These are phyloP conservation scores for Pseudomugil tenellus DNA, from an alignment of 2,797 vertebrate species.

Conservation along the genomic window DNA sequence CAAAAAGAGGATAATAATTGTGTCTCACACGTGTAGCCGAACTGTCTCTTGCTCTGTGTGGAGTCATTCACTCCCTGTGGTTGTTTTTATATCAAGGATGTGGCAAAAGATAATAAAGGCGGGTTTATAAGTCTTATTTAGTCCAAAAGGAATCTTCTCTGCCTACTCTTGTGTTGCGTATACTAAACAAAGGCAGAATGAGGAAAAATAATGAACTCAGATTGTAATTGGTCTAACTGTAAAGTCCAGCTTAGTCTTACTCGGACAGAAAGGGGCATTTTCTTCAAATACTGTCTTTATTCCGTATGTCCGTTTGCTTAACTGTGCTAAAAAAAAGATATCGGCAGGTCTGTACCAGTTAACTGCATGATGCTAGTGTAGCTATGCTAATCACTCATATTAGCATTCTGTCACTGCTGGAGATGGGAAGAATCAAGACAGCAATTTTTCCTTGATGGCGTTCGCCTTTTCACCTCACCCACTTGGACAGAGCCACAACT, in stretches of 20 bases:
- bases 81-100: neutral
- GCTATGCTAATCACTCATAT: constrained; percentile 42
- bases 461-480: constrained; percentile 39
- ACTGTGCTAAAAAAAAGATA: constrained; percentile 22
- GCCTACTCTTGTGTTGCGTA: neutral
- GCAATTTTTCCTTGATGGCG: constrained; percentile 10
- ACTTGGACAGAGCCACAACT: constrained; percentile 39
- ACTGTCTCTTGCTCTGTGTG: constrained; percentile 14
- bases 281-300: constrained; percentile 23
- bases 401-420: constrained; percentile 12
- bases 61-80: constrained; percentile 23
- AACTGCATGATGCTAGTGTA: constrained; percentile 17
- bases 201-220: neutral
- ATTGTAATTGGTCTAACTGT: constrained; percentile 46
- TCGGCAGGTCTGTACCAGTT: constrained; percentile 13
- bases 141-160: neutral
- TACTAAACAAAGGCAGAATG: neutral
- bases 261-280: neutral
- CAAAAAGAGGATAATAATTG: constrained; percentile 36
- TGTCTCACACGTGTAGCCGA: constrained; percentile 25
- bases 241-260: neutral
- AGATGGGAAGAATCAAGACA: constrained; percentile 21
- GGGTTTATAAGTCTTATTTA: constrained; percentile 7
- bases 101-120: constrained; percentile 6
- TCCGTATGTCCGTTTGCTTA: no score